These are phyloP conservation scores for Phorcus lineatus DNA, from an alignment of 2,888 invertebrate species.

Conservation along the genomic window DNA sequence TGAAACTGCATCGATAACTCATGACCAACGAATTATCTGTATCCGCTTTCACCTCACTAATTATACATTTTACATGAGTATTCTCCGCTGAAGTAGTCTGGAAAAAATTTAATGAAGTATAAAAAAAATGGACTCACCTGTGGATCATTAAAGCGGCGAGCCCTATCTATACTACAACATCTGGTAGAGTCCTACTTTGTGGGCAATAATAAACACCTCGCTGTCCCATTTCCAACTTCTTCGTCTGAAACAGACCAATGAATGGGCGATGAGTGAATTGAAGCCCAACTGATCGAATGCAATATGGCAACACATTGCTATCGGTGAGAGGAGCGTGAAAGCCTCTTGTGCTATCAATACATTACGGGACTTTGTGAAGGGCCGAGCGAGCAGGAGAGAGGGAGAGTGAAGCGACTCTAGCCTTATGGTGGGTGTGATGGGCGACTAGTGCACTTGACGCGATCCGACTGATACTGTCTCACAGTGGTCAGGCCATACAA, in stretches of 20 bases:
- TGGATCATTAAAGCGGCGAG: background rate
- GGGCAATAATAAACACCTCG: background rate
- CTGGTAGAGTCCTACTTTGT: too few species aligned
- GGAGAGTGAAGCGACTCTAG: background rate
- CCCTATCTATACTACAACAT: background rate
- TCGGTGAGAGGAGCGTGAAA: background rate
- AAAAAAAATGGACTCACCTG: background rate
- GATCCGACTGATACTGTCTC: too few species aligned
- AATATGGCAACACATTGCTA: slow-evolving; percentile 7
- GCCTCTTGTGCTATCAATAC: background rate
- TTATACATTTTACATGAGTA: too few species aligned
- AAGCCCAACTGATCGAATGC: background rate
- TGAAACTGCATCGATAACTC: too few species aligned
- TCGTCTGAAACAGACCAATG: slow-evolving; percentile 3
- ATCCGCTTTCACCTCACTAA: too few species aligned
- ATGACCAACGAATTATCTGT: too few species aligned
- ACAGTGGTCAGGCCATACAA: too few species aligned
- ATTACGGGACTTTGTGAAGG: background rate
- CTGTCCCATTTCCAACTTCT: background rate
- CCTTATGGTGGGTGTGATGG: background rate
- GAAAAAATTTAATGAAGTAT: background rate
- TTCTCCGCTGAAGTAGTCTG: background rate
- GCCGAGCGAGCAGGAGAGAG: background rate
- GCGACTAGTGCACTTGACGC: background rate
- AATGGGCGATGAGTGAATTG: slow-evolving; percentile 1